Conservation (phyloP, 1,140 invertebrate species). For the Drosophila murphyi region DNA sequence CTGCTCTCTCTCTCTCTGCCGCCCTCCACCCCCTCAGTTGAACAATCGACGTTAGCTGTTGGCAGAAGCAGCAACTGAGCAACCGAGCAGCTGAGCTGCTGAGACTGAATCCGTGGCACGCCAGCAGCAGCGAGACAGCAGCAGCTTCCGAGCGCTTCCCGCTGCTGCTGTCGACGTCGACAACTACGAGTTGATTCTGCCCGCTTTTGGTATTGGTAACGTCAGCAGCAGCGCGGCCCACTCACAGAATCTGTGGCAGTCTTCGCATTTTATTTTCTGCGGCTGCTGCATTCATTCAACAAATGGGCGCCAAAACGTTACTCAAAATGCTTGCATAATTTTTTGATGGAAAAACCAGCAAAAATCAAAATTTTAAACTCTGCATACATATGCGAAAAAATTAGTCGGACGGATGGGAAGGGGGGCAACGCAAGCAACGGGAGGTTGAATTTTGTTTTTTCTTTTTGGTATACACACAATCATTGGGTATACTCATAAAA, state of each 20-base stretch:
- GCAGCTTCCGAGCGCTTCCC: slow-evolving; percentile 63
- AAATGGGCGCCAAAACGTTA: slow-evolving; percentile 33
- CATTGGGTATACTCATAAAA: slow-evolving; percentile 55
- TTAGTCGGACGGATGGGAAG: slow-evolving; percentile 2
- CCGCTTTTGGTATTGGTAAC: slow-evolving; percentile 41
- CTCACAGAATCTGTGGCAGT: slow-evolving; percentile 40
- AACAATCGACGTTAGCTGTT: slow-evolving; percentile 57
- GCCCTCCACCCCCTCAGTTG: slow-evolving; percentile 9
- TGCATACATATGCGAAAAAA: slow-evolving; percentile 31
- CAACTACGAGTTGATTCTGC: slow-evolving; percentile 60
- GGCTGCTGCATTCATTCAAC: slow-evolving; percentile 38
- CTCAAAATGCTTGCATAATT: slow-evolving; percentile 36
- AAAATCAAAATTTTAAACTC: slow-evolving; percentile 6
- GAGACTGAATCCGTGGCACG: slow-evolving; percentile 50
- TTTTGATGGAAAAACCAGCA: slow-evolving; percentile 16
- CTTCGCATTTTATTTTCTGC: slow-evolving; percentile 23
- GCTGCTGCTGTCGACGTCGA: slow-evolving; percentile 63
- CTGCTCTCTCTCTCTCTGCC: not conserved
- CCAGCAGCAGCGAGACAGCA: slow-evolving; percentile 52
- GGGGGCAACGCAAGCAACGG: slow-evolving; percentile 16
- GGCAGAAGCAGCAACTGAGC: slow-evolving; percentile 44
- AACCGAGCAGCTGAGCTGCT: slow-evolving; percentile 37
- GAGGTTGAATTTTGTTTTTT: slow-evolving; percentile 40
- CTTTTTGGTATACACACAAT: slow-evolving; percentile 32
- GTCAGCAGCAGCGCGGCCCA: slow-evolving; percentile 37